Evolutionary conservation across 2,888 invertebrate species (phyloP), one percentile per base, ranked within the genome.

Genomic region (Entomobrya proxima): DNA sequence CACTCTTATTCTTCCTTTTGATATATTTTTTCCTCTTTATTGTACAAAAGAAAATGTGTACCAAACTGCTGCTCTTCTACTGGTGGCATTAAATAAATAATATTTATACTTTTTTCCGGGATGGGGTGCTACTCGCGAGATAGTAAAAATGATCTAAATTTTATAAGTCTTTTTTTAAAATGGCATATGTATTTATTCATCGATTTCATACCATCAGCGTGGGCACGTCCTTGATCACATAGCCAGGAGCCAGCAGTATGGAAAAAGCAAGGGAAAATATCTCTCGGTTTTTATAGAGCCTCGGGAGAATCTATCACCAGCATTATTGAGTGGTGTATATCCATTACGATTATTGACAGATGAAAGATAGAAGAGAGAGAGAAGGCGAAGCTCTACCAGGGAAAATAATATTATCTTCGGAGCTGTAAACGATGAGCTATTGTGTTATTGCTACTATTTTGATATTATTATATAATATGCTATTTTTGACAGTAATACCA

Each of bases 291-390:
- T 40, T 27, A 35, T 52, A 81, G 82, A 77, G 77, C 84, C 77
- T 84, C 77, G 47, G 84, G 84, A 84, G 77, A 84, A 84, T 58
- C 61, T 79, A 78, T 85, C 78, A 74, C 78, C 74, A 69, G 64
- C 74, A 72, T 85, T 85, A 85, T 85, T 85, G 85, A 85, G 85
- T 85, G 74, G 72, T 72, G 72, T 83, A 74, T 79, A 85, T 85
- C 85, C 85, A 85, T 85, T 85, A 85, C 85, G 85, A 85, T 78
- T 85, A 85, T 85, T 85, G 85, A 85, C 80, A 85, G 85, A 85
- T 85, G 85, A 85, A 61, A 74, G 79, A 79, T 80, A 64, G 61
- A 80, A 85, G 37, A 40, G 21, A 64, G 55, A 55, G 58, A 11
- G 30, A 13, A 64, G 74, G n/a, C n/a, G n/a, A n/a, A n/a, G n/a